Conservation (phyloP, 2,113 vertebrate genomes). For the Microcebus ravelobensis region DNA sequence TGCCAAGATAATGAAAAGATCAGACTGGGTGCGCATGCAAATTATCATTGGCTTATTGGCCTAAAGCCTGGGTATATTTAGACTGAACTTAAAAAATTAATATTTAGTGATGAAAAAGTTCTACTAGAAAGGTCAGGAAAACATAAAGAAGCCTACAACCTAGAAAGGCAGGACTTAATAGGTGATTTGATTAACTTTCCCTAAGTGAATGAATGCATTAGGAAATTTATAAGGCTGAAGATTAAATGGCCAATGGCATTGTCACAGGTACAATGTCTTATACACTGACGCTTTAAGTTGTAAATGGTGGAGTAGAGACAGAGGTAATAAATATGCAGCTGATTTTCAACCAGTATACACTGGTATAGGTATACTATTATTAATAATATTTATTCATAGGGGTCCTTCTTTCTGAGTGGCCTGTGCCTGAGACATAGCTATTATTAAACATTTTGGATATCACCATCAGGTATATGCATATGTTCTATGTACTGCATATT, state of each 20-base stretch:
- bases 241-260: background rate
- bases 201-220: background rate
- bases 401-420: background rate
- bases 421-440: background rate
- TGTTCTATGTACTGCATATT: background rate
- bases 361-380: background rate
- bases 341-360: background rate
- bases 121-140: background rate
- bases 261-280: background rate
- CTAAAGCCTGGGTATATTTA: background rate
- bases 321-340: background rate
- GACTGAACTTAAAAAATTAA: background rate
- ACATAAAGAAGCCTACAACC: background rate
- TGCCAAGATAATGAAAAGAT: slow-evolving; percentile 32
- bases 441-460: background rate
- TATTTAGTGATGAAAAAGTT: background rate
- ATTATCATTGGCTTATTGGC: background rate
- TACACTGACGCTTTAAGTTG: background rate
- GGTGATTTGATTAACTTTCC: background rate
- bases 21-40: background rate
- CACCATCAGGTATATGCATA: background rate
- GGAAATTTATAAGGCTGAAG: background rate
- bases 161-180: background rate
- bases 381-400: too few relatives aligned
- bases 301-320: background rate